Conservation (phyloP, 1,140 invertebrate genomes). For the Drosophila lini region DNA sequence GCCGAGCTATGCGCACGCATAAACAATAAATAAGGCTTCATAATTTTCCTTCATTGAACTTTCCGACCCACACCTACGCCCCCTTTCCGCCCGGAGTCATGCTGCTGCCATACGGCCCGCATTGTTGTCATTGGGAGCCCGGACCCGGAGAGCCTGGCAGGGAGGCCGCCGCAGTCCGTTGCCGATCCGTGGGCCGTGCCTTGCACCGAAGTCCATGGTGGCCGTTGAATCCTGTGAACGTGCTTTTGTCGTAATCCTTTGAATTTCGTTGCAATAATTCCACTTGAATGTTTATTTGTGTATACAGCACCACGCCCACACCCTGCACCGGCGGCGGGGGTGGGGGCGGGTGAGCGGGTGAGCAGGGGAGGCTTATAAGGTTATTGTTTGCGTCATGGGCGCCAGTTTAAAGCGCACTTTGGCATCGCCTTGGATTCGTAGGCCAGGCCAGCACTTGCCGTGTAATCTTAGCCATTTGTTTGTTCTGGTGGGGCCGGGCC, state of each 20-base stretch:
- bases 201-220: conserved; percentile 63
- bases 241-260: conserved; percentile 84
- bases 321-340: conserved; percentile 1
- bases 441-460: conserved; percentile 41
- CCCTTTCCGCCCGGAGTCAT: conserved; percentile 20
- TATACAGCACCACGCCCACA: conserved; percentile 68
- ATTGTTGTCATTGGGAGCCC: conserved; percentile 80
- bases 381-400: conserved; percentile 81
- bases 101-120: conserved; percentile 54
- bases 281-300: conserved; percentile 84
- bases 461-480: conserved; percentile 68
- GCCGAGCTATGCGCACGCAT: conserved; percentile 79
- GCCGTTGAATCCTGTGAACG: conserved; percentile 80
- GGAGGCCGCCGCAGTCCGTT: conserved; percentile 40
- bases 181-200: conserved; percentile 66
- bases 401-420: conserved; percentile 69
- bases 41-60: conserved; percentile 82
- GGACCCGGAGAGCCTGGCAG: conserved; percentile 35
- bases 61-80: conserved; percentile 26
- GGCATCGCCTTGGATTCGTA: conserved; percentile 37
- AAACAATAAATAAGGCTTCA: conserved; percentile 83
- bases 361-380: conserved; percentile 57
- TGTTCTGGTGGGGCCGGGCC: conserved; percentile 6
- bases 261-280: conserved; percentile 84
- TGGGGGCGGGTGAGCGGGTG: not conserved